These are phyloP conservation scores for Benthosema pterotum DNA, from an alignment of 2,797 vertebrate genomes.

Conservation along the genomic window DNA sequence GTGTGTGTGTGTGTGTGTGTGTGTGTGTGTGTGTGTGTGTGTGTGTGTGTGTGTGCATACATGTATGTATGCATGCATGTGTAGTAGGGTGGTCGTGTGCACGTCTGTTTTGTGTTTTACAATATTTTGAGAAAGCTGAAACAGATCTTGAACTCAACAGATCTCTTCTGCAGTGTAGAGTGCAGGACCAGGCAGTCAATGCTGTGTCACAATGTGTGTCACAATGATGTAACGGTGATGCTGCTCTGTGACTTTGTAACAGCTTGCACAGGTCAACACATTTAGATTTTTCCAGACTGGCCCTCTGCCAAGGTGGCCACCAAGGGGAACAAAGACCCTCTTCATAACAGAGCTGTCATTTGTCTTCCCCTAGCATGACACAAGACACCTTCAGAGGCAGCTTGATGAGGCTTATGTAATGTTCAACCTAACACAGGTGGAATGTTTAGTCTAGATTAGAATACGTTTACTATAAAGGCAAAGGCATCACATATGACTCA, in stretches of 20 bases:
- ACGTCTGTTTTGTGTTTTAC: too few relatives aligned
- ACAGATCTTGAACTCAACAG: background rate
- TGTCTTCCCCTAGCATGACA: too few relatives aligned
- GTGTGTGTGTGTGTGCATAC: background rate
- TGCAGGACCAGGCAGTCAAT: conserved; percentile 22
- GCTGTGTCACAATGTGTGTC: conserved; percentile 28
- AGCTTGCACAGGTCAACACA: conserved; percentile 16
- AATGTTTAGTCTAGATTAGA: conserved; percentile 3
- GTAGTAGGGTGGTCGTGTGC: too few relatives aligned
- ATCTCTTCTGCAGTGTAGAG: conserved; percentile 43
- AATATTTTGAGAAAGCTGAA: background rate
- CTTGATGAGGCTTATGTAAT: background rate
- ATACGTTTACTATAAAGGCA: background rate
- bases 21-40: background rate
- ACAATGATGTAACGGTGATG: conserved; percentile 18
- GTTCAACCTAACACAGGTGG: background rate
- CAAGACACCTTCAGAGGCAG: background rate
- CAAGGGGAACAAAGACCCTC: conserved; percentile 2
- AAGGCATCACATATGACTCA: too few relatives aligned
- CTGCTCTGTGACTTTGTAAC: conserved; percentile 20
- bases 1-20: background rate
- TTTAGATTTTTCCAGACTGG: conserved; percentile 16
- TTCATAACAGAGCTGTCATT: too few relatives aligned
- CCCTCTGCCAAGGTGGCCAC: conserved; percentile 49
- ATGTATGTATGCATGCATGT: background rate